Evolutionary conservation across 2,888 invertebrate species (phyloP), one percentile per base, ranked within the genome.

Genomic region (Agriopis aurantiaria): DNA sequence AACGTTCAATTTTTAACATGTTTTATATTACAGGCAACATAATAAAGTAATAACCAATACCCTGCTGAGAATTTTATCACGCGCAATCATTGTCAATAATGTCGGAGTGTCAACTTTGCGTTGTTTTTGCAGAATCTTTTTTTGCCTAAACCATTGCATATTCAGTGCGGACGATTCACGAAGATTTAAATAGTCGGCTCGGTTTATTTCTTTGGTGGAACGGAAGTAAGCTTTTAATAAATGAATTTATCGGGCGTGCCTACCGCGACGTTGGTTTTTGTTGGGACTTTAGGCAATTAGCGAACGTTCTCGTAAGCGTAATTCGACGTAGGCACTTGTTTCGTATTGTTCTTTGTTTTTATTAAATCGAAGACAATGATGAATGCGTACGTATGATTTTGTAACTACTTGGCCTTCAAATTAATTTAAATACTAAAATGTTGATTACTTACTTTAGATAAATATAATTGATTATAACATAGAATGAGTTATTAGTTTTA

Each of bases 161-260:
- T 90, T 86, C 87, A 89, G 86, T 85, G 86, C 74, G 76, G 79
- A 76, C 80, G 81, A 85, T 83, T 81, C 75, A 78, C 82, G 80
- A 83, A 84, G 84, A 86, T 87, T 88, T 87, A 88, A 88, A 86
- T 87, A 86, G 85, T 83, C 80, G 68, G 80, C 73, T 80, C 76
- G 74, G 78, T 40, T 69, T 45, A 65, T 12, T 64, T 78, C 79
- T 78, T 71, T 73, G 77, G 63, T 56, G 78, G 81, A 82, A 78
- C 86, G 91, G 91, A 91, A 89, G 88, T 89, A 80, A 88, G 88
- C 90, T 90, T 89, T 88, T 86, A 88, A 87, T 85, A 83, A 85
- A 85, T 80, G 79, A 85, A 86, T 84, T 79, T 77, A 78, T 76
- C 65, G 45, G 45, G 60, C 71, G 73, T 80, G 81, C 84, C 87